Conservation (phyloP, 2,888 invertebrate genomes). For the Hydraecia micacea region DNA sequence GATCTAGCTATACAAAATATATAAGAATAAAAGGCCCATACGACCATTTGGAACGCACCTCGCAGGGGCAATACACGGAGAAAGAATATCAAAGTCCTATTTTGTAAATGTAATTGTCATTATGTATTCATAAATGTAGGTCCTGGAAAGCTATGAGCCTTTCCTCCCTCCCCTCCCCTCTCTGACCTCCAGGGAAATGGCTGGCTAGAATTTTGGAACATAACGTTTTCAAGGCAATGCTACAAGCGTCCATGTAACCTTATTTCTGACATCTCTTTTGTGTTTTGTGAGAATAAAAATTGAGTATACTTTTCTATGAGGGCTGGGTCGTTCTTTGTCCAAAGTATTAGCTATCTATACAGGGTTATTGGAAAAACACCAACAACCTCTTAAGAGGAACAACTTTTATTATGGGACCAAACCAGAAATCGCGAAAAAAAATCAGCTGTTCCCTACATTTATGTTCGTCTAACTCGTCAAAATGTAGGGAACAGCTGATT, state of each 20-base stretch:
- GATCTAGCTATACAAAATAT: constrained; percentile 18
- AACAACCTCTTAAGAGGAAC: no score
- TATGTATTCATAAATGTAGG: constrained; percentile 71
- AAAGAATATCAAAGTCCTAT: constrained; percentile 63
- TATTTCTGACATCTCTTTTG: constrained; percentile 54
- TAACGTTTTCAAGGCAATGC: constrained; percentile 54
- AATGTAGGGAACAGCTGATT: no score
- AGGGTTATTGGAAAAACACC: no score
- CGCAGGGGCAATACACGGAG: constrained; percentile 58
- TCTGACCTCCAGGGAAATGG: constrained; percentile 54
- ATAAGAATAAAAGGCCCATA: constrained; percentile 41
- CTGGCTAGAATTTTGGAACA: constrained; percentile 59
- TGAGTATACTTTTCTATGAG: constrained; percentile 36
- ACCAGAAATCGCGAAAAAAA: no score
- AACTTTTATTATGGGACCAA: no score
- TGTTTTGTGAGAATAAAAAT: constrained; percentile 51
- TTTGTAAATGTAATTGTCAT: constrained; percentile 69
- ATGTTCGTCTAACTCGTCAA: no score
- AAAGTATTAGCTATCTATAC: no score
- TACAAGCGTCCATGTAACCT: constrained; percentile 40
- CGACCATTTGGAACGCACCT: constrained; percentile 53
- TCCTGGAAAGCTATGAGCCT: constrained; percentile 56
- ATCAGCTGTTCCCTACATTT: no score
- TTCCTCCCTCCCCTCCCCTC: background rate
- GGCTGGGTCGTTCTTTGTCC: no score